A percentile compares a stretch with the other conserved stretches of the same genome.
phyloP scores from a whole-genome alignment of 2,888 invertebrate genomes.

The Frankliniella intonsa region DNA sequence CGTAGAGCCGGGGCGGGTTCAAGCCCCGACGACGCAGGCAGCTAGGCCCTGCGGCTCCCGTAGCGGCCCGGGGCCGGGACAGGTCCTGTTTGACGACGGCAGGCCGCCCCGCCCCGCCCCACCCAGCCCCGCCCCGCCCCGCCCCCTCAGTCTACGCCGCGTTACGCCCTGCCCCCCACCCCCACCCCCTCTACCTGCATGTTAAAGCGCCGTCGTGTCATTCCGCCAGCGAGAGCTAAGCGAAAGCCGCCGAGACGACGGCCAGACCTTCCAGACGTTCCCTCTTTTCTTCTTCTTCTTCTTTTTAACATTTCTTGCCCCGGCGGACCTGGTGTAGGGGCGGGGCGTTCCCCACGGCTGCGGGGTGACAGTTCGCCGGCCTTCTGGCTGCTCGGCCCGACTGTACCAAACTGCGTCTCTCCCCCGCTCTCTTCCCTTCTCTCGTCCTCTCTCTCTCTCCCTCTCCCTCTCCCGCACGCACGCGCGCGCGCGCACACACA shows the following conservation, averaged over 20 bases:
- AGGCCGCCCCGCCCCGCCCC: not conserved
- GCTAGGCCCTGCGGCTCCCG: too few species aligned
- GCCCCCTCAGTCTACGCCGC: not conserved
- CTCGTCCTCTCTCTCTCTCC: not conserved
- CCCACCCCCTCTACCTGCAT: not conserved
- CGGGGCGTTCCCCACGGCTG: too few species aligned
- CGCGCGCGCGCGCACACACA: not conserved
- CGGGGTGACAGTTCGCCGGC: too few species aligned
- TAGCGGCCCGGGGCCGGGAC: not conserved
- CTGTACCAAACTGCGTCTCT: too few species aligned
- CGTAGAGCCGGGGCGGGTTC: too few species aligned
- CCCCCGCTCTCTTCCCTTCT: not conserved
- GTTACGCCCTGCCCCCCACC: too few species aligned
- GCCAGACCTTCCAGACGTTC: not conserved
- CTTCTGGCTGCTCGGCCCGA: too few species aligned
- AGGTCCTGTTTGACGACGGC: not conserved
- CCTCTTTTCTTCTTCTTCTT: not conserved
- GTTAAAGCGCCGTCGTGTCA: not conserved
- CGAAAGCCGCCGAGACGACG: too few species aligned
- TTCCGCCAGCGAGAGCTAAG: not conserved
- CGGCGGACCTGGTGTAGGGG: not conserved
- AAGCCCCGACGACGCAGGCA: too few species aligned
- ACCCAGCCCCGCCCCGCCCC: too few species aligned
- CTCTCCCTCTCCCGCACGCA: not conserved
- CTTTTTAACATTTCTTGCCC: not conserved